Conservation (phyloP, 2,797 vertebrate genomes). For the Gorsachius magnificus region DNA sequence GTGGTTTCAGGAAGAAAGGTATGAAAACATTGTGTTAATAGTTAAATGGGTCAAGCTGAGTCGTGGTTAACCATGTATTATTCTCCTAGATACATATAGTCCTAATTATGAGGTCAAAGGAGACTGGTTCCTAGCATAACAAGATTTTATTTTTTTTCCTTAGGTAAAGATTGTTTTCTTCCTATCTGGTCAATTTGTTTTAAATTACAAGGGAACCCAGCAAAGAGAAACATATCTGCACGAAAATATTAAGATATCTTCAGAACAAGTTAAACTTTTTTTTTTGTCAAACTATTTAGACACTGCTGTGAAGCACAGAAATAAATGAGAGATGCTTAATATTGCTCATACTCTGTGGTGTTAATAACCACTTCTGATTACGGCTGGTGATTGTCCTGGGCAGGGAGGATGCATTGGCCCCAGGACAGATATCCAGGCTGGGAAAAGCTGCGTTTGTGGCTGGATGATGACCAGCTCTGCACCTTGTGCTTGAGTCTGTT, state of each 20-base stretch:
- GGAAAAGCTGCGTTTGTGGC: too few species aligned
- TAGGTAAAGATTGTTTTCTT: not conserved
- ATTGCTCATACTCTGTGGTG: rapidly evolving
- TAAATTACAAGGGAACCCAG: not conserved
- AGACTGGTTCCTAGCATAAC: not conserved
- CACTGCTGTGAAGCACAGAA: rapidly evolving
- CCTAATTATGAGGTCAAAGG: not conserved
- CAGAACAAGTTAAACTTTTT: too few species aligned
- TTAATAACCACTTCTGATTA: too few species aligned
- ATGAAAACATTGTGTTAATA: rapidly evolving
- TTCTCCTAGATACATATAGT: not conserved
- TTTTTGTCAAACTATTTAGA: rapidly evolving
- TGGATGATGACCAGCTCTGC: rapidly evolving
- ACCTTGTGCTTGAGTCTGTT: rapidly evolving
- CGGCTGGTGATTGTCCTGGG: not conserved
- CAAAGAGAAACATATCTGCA: not conserved
- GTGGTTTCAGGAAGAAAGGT: not conserved
- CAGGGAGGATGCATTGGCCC: rapidly evolving
- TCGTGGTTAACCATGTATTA: rapidly evolving
- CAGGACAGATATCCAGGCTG: rapidly evolving
- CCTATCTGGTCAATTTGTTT: not conserved
- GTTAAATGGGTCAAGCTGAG: not conserved
- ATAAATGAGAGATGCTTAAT: not conserved
- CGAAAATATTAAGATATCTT: not conserved
- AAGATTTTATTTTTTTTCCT: not conserved